Conservation (phyloP, 2,113 vertebrate species). For the Chlamydotis undulata region DNA sequence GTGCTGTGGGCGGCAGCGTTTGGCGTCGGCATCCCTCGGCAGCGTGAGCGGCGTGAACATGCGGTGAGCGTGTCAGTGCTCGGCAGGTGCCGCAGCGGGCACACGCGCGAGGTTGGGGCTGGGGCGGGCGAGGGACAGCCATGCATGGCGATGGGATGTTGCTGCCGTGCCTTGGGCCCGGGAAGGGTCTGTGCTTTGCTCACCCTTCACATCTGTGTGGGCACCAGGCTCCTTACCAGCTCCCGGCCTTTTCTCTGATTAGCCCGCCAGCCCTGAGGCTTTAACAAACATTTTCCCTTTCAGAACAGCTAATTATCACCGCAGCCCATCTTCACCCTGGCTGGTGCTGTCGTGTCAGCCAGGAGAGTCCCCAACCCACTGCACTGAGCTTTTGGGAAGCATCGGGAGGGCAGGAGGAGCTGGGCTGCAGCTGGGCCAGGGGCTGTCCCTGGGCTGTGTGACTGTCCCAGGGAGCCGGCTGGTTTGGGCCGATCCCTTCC, state of each 20-base stretch:
- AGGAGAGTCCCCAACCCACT: not conserved
- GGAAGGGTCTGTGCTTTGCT: not conserved
- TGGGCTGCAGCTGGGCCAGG: not conserved
- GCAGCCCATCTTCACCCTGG: not conserved
- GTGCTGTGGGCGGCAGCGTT: not conserved
- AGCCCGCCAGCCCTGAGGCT: slow-evolving; percentile 22
- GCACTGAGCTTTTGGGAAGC: not conserved
- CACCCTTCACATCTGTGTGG: accelerated
- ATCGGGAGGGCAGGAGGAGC: not conserved
- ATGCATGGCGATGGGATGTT: not conserved
- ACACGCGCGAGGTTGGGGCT: not conserved
- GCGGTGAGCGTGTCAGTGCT: accelerated
- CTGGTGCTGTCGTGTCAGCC: not conserved
- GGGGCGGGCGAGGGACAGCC: too few relatives aligned
- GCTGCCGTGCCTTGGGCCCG: not conserved
- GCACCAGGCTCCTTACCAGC: not conserved
- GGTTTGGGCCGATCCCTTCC: accelerated
- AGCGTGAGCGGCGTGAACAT: accelerated
- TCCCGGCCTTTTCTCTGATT: not conserved
- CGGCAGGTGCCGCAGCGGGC: not conserved
- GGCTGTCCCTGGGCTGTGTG: not conserved
- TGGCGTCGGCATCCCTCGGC: not conserved
- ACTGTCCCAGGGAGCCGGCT: not conserved
- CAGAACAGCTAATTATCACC: slow-evolving; percentile 19
- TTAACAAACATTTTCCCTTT: slow-evolving; percentile 40